These are phyloP conservation scores for Sitodiplosis mosellana DNA, from an alignment of 1,140 invertebrate genomes.

Conservation along the genomic window DNA sequence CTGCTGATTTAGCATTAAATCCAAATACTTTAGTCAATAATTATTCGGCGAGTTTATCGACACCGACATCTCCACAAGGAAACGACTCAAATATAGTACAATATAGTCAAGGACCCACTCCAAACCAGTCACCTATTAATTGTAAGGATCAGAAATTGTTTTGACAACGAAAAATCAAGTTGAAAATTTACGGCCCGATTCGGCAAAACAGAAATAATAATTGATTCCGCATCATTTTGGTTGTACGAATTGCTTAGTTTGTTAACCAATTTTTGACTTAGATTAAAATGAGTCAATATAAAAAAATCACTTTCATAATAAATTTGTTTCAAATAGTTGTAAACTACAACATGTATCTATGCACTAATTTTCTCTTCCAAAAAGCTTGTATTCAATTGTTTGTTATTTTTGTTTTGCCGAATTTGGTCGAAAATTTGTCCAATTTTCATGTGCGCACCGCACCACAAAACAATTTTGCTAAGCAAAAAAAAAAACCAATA, in stretches of 20 bases:
- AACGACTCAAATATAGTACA: conserved; percentile 25
- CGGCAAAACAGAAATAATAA: too few relatives aligned
- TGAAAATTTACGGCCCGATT: background rate
- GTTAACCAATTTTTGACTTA: too few relatives aligned
- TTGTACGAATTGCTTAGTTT: too few relatives aligned
- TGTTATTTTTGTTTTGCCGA: background rate
- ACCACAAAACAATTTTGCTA: conserved; percentile 8
- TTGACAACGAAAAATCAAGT: too few relatives aligned
- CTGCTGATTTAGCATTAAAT: conserved; percentile 22
- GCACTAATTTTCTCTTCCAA: too few relatives aligned
- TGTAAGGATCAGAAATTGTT: background rate
- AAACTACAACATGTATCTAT: too few relatives aligned
- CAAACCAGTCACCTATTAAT: conserved; percentile 20
- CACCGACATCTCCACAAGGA: conserved; percentile 17
- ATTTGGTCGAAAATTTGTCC: background rate
- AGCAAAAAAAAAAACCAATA: conserved; percentile 6
- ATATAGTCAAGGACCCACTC: conserved; percentile 24
- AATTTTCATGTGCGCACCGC: background rate
- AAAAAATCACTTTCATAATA: too few relatives aligned
- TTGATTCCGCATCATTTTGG: too few relatives aligned
- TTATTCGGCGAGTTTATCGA: conserved; percentile 21
- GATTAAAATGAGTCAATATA: too few relatives aligned
- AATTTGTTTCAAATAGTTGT: too few relatives aligned
- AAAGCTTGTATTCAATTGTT: background rate
- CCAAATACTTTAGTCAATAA: conserved; percentile 21